Evolutionary conservation across 2,888 invertebrate species (phyloP), one percentile per base, ranked within the genome.

Genomic region (Melanchra persicariae): DNA sequence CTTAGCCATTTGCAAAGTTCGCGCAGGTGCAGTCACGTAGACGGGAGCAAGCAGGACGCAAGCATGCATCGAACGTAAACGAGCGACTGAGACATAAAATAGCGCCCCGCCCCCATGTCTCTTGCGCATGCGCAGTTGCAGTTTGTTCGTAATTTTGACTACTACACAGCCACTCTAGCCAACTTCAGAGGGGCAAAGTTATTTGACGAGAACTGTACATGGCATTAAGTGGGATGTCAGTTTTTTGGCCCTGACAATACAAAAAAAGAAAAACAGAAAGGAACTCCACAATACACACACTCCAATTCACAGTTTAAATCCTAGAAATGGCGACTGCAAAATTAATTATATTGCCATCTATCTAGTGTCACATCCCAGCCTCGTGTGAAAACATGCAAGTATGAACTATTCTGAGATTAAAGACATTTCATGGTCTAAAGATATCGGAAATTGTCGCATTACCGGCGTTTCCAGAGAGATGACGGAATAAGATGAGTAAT

Each of bases 391-490:
- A 72, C 61, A 65, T 51, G n/a, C 12, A 0, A 43, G 43, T 7
- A 69, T 40, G 37, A 22, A 64, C 59, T 79, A 79, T 82, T 79
- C 65, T 19, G 6, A 73, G 74, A 79, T 72, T 65, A 71, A 70
- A 78, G 62, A 82, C 79, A 58, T 70, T 52, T 77, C 78, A 62
- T 58, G 55, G 59, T 55, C 58, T 30, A 60, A 52, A 63, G 47
- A 60, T 79, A 72, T 52, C 34, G 26, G 51, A 67, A 83, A 60
- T 26, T 37, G 52, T 61, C 55, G 24, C 37, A 63, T 65, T 60
- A 49, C 52, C 15, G 55, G 12, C 9, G 10, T 52, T 52, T 19
- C 51, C 37, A 43, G 30, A 51, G 2, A 52, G 47, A n/a, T 63
- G 60, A 61, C 52, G 63, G 22, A 30, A 45, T 51, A 1, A 10